Conservation (phyloP, 2,113 vertebrate species). For the Sinosuthora webbiana region DNA sequence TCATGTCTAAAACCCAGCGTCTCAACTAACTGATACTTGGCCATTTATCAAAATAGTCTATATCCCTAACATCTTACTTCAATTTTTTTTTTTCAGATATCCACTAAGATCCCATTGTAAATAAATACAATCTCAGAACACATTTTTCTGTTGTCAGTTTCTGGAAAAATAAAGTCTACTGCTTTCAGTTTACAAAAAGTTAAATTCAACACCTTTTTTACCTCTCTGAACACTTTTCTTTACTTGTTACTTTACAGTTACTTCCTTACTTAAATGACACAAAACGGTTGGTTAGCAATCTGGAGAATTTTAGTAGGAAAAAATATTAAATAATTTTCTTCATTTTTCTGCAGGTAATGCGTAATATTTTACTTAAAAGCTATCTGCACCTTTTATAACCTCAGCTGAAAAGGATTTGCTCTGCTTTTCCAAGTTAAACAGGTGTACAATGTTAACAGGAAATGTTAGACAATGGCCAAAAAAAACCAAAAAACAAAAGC, state of each 20-base stretch:
- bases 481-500: background rate
- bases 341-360: background rate
- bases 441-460: background rate
- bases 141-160: background rate
- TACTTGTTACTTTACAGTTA: background rate
- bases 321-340: background rate
- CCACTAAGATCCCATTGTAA: background rate
- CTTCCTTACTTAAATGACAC: background rate
- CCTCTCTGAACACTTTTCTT: background rate
- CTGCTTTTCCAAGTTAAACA: background rate
- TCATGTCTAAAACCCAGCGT: background rate
- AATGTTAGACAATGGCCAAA: background rate
- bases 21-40: background rate
- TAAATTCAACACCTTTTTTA: background rate
- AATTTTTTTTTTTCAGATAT: background rate
- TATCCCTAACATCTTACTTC: background rate
- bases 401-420: background rate
- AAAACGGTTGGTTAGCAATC: background rate
- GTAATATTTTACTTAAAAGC: background rate
- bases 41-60: background rate
- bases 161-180: background rate
- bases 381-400: background rate
- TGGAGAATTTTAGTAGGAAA: background rate
- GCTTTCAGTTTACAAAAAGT: background rate
- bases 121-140: background rate